These are phyloP conservation scores for Mobula hypostoma DNA, from an alignment of 2,113 vertebrate genomes.

Conservation along the genomic window DNA sequence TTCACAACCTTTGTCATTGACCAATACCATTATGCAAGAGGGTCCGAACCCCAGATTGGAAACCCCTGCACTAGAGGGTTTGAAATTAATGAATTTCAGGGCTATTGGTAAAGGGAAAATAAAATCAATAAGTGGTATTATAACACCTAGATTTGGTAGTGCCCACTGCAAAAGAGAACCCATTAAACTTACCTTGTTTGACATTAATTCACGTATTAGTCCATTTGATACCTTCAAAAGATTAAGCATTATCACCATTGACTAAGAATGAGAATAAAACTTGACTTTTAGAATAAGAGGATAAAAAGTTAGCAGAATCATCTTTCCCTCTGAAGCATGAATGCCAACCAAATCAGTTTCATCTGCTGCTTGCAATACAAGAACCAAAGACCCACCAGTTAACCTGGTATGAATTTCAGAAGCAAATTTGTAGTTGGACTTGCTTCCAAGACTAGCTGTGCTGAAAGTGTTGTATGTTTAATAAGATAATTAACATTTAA, in stretches of 20 bases:
- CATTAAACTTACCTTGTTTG: neutral
- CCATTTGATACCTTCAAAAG: too few species aligned
- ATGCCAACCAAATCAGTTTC: neutral
- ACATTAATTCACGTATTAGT: too few species aligned
- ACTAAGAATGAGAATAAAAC: neutral
- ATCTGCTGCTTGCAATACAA: neutral
- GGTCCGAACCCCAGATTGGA: too few species aligned
- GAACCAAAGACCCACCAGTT: neutral
- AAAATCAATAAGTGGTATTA: neutral
- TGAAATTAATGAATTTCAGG: neutral
- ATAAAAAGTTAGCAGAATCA: neutral
- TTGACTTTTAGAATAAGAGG: neutral
- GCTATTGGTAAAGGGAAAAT: neutral
- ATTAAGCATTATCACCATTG: neutral
- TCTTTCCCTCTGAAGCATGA: neutral
- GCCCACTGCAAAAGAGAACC: neutral
- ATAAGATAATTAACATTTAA: neutral
- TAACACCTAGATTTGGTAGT: neutral
- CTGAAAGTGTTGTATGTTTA: neutral
- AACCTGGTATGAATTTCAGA: neutral
- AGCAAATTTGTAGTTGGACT: neutral
- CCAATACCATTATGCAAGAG: too few species aligned
- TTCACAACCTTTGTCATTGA: too few species aligned
- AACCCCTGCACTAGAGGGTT: too few species aligned
- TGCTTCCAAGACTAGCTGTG: too few species aligned